Evolutionary conservation across 2,797 vertebrate genomes (phyloP).

Genomic region (Varecia variegata): DNA sequence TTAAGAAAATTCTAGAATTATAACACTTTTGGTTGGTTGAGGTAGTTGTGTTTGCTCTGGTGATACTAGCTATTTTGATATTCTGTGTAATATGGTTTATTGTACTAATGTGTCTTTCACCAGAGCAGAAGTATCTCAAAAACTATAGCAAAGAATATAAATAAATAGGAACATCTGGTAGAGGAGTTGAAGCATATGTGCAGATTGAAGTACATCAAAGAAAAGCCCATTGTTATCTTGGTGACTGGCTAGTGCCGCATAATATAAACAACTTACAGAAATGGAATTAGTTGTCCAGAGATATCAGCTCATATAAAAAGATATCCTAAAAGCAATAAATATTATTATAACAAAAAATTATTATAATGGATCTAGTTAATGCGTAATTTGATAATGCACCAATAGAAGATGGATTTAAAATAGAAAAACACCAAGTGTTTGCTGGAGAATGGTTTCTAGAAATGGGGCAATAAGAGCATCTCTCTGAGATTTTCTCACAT

Average conservation of each 20-base stretch:
- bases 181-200: conserved; percentile 62
- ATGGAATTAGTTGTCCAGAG: conserved; percentile 30
- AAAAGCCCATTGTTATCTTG: conserved; percentile 10
- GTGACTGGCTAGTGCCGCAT: background rate
- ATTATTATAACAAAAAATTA: conserved; percentile 1
- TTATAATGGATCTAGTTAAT: background rate
- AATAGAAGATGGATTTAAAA: background rate
- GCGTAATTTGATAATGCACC: background rate
- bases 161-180: conserved; percentile 70
- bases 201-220: conserved; percentile 61
- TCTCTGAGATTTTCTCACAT: background rate
- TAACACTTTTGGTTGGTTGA: conserved; percentile 15
- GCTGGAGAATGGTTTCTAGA: background rate
- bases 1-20: conserved; percentile 19
- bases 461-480: background rate
- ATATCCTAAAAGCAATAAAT: background rate
- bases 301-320: conserved; percentile 9
- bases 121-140: conserved; percentile 50
- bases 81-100: conserved; percentile 53
- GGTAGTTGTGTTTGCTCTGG: conserved; percentile 25
- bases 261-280: conserved; percentile 51
- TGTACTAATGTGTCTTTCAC: conserved; percentile 49
- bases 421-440: background rate
- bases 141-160: conserved; percentile 53
- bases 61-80: conserved; percentile 7